Evolutionary conservation across 2,797 vertebrate species (phyloP).

Genomic region (Esox lucius): DNA sequence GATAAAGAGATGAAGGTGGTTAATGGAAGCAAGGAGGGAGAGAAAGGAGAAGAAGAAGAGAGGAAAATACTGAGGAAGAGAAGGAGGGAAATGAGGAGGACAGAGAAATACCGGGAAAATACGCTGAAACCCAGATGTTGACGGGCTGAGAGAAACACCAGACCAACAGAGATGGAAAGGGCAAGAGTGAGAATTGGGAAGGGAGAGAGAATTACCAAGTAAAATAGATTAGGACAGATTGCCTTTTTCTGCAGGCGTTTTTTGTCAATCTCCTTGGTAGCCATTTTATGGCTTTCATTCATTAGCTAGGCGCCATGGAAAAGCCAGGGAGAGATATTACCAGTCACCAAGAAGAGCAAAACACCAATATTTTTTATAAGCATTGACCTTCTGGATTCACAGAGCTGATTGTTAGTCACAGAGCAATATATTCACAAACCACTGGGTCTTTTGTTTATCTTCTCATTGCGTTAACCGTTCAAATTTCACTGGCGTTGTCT

Average conservation of each 20-base stretch:
- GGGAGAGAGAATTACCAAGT: slow-evolving; percentile 43
- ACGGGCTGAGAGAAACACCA: not conserved
- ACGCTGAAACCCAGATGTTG: too few species aligned
- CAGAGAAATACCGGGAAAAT: too few species aligned
- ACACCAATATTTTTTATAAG: slow-evolving; percentile 48
- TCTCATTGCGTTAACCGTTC: slow-evolving; percentile 30
- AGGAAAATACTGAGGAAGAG: not conserved
- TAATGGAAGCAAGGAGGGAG: not conserved
- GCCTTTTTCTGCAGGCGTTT: slow-evolving; percentile 55
- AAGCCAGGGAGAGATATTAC: slow-evolving; percentile 65
- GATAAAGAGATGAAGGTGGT: not conserved
- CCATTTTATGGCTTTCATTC: slow-evolving; percentile 64
- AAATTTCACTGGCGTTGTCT: slow-evolving; percentile 15
- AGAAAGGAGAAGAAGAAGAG: too few species aligned
- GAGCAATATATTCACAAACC: slow-evolving; percentile 41
- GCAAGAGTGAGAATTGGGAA: slow-evolving; percentile 18
- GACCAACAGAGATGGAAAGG: slow-evolving; percentile 10
- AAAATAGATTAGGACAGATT: slow-evolving; percentile 62
- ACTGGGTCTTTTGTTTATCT: slow-evolving; percentile 43
- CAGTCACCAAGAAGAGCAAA: slow-evolving; percentile 50
- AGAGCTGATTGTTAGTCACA: slow-evolving; percentile 57
- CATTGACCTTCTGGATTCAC: slow-evolving; percentile 63
- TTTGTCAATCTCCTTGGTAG: slow-evolving; percentile 64
- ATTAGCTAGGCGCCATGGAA: slow-evolving; percentile 54
- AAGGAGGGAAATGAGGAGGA: not conserved